Percentiles rank a stretch among this genome's conserved stretches.
These are phyloP conservation scores for Botrylloides violaceus DNA, from an alignment of 23 tunicate genomes.

Conservation along the genomic window DNA sequence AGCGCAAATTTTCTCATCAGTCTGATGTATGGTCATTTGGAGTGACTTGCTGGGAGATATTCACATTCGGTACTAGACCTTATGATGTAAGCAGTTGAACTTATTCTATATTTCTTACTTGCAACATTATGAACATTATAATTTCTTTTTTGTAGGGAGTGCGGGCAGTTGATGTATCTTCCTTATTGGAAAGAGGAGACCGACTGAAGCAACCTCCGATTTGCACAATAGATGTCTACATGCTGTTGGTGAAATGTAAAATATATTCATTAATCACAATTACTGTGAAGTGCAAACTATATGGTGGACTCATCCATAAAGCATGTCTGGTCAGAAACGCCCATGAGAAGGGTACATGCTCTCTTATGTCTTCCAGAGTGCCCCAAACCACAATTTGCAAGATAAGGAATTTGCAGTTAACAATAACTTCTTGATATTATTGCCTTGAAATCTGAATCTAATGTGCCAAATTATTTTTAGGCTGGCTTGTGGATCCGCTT, in stretches of 20 bases:
- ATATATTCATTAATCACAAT: not conserved
- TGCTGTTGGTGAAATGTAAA: conserved; percentile 85
- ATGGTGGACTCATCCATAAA: too few relatives aligned
- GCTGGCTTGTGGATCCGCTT: conserved; percentile 83
- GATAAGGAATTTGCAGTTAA: too few relatives aligned
- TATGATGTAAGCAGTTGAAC: conserved; percentile 80
- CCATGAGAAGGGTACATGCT: too few relatives aligned
- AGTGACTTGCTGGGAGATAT: conserved; percentile 93
- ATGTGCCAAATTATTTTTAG: conserved; percentile 21
- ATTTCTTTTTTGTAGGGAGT: conserved; percentile 48
- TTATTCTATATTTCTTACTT: too few relatives aligned
- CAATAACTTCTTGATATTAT: too few relatives aligned
- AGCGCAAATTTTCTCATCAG: conserved; percentile 70
- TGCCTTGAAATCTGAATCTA: not conserved
- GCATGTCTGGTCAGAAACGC: too few relatives aligned
- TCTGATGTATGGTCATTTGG: conserved; percentile 98
- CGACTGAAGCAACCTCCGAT: conserved; percentile 74
- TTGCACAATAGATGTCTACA: conserved; percentile 86
- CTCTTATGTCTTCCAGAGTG: too few relatives aligned
- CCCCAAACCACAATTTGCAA: too few relatives aligned
- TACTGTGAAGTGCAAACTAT: too few relatives aligned
- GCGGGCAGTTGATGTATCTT: conserved; percentile 58
- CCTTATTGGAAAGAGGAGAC: conserved; percentile 69
- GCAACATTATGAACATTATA: not conserved
- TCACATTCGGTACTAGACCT: conserved; percentile 85